These are phyloP conservation scores for Ceratoteleas bidentatus DNA, from an alignment of 1,140 invertebrate species.

Conservation along the genomic window DNA sequence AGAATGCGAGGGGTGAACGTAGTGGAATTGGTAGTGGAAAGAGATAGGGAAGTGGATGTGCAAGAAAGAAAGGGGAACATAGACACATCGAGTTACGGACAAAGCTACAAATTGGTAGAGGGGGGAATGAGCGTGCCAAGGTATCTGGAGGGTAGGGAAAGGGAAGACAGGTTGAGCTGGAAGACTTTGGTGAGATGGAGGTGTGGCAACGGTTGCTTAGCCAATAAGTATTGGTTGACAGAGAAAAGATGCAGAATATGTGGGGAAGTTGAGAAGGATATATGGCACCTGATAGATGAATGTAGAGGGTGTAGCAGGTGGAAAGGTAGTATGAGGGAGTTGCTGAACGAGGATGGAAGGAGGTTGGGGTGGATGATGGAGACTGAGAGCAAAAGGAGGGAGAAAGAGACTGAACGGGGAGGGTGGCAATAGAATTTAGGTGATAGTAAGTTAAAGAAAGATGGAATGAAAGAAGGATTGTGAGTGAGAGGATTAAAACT, in stretches of 20 bases:
- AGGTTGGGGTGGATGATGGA: neutral
- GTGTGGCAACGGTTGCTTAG: neutral
- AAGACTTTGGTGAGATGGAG: neutral
- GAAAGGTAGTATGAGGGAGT: neutral
- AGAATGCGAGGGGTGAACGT: neutral
- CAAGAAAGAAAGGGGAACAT: neutral
- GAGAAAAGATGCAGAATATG: neutral
- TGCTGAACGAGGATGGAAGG: neutral
- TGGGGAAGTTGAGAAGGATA: neutral
- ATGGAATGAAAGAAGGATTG: too few relatives aligned
- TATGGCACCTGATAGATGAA: neutral
- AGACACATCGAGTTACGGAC: neutral
- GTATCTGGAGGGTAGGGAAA: neutral
- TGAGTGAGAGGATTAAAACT: too few relatives aligned
- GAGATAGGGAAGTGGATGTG: neutral
- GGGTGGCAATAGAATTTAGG: neutral
- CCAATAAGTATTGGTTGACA: neutral
- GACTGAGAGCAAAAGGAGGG: neutral
- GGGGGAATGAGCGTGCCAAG: neutral
- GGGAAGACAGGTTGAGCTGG: neutral
- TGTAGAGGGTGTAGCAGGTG: neutral
- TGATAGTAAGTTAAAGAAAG: too few relatives aligned
- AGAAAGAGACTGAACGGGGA: neutral
- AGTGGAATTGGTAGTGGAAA: neutral
- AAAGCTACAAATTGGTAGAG: neutral